These are phyloP conservation scores for Pseudopodoces humilis DNA, from an alignment of 2,113 vertebrate species.

Conservation along the genomic window DNA sequence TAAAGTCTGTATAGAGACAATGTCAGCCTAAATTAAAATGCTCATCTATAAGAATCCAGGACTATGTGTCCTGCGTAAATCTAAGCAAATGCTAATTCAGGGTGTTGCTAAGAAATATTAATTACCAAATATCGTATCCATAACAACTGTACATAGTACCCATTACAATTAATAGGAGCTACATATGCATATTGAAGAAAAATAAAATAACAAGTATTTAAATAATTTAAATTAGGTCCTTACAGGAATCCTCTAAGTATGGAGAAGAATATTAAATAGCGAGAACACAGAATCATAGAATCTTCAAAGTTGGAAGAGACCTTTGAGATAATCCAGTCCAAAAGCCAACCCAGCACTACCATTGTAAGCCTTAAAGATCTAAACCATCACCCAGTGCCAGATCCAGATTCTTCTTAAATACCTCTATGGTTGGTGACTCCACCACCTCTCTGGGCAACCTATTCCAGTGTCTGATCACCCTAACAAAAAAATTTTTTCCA, in stretches of 20 bases:
- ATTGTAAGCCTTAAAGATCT: not conserved
- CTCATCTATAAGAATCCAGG: not conserved
- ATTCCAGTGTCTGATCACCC: not conserved
- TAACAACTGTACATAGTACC: not conserved
- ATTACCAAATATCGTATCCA: not conserved
- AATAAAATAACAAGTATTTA: not conserved
- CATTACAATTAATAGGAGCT: not conserved
- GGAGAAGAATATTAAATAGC: not conserved
- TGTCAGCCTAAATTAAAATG: not conserved
- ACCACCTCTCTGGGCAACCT: not conserved
- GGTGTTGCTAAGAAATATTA: not conserved
- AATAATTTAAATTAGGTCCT: not conserved
- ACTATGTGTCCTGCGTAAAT: not conserved
- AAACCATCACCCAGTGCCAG: rapidly evolving
- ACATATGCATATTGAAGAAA: not conserved
- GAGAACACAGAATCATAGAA: not conserved
- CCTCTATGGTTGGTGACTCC: not conserved
- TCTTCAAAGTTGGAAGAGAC: not conserved
- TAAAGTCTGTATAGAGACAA: not conserved
- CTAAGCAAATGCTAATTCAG: not conserved
- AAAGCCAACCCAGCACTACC: not conserved
- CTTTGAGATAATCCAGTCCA: not conserved
- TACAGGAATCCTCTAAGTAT: not conserved
- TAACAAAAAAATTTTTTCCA: not conserved
- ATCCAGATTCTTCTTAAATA: not conserved